Percentiles rank a stretch among this genome's conserved stretches.
These are phyloP conservation scores for Andinoacara biseriatus DNA, from an alignment of 2,113 vertebrate genomes.

Conservation along the genomic window DNA sequence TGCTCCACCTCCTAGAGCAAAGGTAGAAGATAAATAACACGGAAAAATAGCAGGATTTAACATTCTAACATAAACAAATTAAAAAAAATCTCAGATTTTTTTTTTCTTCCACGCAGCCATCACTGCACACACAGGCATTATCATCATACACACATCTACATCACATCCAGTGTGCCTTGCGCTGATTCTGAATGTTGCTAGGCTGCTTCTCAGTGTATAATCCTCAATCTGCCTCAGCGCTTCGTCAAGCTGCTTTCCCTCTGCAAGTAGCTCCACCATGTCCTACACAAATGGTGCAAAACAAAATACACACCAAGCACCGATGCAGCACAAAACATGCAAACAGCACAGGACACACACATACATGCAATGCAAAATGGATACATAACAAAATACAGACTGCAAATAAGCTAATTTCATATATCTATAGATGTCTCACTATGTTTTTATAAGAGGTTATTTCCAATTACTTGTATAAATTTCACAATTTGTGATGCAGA, in stretches of 20 bases:
- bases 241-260: constrained; percentile 54
- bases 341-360: constrained; percentile 24
- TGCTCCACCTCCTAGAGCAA: constrained; percentile 93
- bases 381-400: constrained; percentile 23
- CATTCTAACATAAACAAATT: not conserved
- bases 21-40: not conserved
- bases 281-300: constrained; percentile 56
- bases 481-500: not conserved
- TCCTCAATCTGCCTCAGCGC: constrained; percentile 58
- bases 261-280: constrained; percentile 52
- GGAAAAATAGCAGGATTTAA: not conserved
- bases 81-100: not conserved
- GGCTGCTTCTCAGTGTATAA: constrained; percentile 48
- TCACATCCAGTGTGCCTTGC: constrained; percentile 37
- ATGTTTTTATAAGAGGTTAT: not conserved
- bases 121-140: constrained; percentile 1
- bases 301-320: constrained; percentile 28
- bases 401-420: not conserved
- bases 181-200: constrained; percentile 58
- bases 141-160: constrained; percentile 65
- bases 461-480: not conserved
- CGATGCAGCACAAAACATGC: constrained; percentile 35
- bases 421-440: not conserved
- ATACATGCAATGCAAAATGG: constrained; percentile 19
- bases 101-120: not conserved